Evolutionary conservation across 2,888 invertebrate species (phyloP).

Genomic region (Endotricha flammealis): DNA sequence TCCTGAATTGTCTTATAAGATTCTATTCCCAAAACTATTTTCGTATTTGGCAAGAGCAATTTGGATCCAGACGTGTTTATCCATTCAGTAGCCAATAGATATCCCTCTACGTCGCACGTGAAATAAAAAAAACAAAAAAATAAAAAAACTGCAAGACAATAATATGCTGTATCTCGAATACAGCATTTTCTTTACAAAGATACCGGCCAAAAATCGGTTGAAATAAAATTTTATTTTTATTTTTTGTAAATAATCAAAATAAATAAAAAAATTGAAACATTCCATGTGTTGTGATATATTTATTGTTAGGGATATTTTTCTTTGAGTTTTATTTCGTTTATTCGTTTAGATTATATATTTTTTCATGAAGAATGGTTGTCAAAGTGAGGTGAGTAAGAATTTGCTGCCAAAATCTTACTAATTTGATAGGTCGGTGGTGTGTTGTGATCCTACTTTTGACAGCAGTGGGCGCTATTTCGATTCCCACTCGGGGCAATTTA

Average conservation of each 20-base stretch:
- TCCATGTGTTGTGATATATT: conserved; percentile 51
- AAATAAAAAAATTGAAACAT: conserved; percentile 40
- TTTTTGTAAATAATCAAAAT: conserved; percentile 17
- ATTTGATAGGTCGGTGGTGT: no score
- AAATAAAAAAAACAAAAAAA: conserved; percentile 23
- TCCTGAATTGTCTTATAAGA: conserved; percentile 7
- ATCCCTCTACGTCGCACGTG: conserved; percentile 30
- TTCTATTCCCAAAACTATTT: conserved; percentile 40
- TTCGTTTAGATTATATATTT: conserved; percentile 24
- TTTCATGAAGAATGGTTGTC: conserved; percentile 48
- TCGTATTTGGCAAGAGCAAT: conserved; percentile 49
- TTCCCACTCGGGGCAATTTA: no score
- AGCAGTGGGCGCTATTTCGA: no score
- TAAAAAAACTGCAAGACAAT: conserved; percentile 28
- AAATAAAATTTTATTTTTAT: conserved; percentile 24
- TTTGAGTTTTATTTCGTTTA: conserved; percentile 30
- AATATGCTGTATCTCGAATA: conserved; percentile 61
- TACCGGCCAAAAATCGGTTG: conserved; percentile 42
- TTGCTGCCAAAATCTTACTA: no score
- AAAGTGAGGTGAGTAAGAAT: conserved; percentile 42
- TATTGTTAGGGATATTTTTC: conserved; percentile 27
- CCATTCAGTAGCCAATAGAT: conserved; percentile 35
- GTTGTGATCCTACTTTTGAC: no score
- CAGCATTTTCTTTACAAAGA: conserved; percentile 54
- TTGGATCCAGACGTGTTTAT: conserved; percentile 35